These are phyloP conservation scores for Telmatherina bonti DNA, from an alignment of 2,797 vertebrate genomes.

Conservation along the genomic window DNA sequence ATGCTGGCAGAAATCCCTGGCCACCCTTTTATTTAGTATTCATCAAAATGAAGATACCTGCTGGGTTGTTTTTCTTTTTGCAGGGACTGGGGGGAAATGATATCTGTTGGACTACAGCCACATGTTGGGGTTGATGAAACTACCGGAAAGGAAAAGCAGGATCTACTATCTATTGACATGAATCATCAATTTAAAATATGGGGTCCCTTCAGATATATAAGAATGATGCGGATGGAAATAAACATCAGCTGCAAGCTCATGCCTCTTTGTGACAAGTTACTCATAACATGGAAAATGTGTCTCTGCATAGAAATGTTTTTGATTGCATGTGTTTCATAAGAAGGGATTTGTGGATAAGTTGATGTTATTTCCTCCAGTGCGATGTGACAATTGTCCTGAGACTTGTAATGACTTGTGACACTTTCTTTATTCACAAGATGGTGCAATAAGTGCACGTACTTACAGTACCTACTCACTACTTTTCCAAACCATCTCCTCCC, in stretches of 20 bases:
- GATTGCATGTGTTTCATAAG: conserved; percentile 36
- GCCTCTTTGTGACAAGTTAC: conserved; percentile 55
- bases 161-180: conserved; percentile 67
- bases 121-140: conserved; percentile 69
- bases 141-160: conserved; percentile 54
- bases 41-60: conserved; percentile 71
- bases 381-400: conserved; percentile 32
- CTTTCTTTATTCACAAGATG: conserved; percentile 82
- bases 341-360: conserved; percentile 25
- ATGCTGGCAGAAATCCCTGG: conserved; percentile 49
- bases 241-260: conserved; percentile 54
- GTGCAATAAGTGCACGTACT: conserved; percentile 79
- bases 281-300: conserved; percentile 39
- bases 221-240: conserved; percentile 55
- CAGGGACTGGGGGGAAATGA: conserved; percentile 62
- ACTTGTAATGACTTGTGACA: conserved; percentile 68
- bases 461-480: conserved; percentile 43
- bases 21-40: conserved; percentile 72
- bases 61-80: conserved; percentile 68
- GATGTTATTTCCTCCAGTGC: conserved; percentile 10
- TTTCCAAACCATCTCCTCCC: conserved; percentile 29
- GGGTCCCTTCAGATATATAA: conserved; percentile 47
- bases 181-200: conserved; percentile 69
- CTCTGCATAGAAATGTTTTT: conserved; percentile 38
- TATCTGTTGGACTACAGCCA: conserved; percentile 68